Percentiles rank a stretch among this genome's conserved stretches.
Evolutionary conservation across 2,797 vertebrate species (phyloP).

Genomic region (Sternarchorhynchus goeldii): DNA sequence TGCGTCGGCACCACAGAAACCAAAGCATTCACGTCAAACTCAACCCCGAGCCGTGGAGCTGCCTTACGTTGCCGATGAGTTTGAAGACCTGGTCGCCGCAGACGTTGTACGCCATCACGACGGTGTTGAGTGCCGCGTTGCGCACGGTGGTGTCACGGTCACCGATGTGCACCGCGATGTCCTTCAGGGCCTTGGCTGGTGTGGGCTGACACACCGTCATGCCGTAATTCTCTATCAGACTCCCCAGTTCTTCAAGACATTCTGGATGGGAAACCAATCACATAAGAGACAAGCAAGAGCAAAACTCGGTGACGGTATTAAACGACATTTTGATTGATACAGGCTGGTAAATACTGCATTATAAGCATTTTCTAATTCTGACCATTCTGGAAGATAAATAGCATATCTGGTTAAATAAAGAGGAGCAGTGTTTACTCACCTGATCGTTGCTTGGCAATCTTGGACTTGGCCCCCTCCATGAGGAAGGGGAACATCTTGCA

Average conservation of each 20-base stretch:
- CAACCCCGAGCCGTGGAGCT: background rate
- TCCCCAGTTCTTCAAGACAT: constrained; percentile 78
- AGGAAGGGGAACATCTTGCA: constrained; percentile 96
- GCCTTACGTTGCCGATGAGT: constrained; percentile 93
- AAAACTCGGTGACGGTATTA: background rate
- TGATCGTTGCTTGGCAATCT: constrained; percentile 96
- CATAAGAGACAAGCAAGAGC: too few relatives aligned
- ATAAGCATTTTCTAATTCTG: too few relatives aligned
- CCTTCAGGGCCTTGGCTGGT: constrained; percentile 92
- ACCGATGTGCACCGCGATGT: constrained; percentile 93
- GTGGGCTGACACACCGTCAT: constrained; percentile 97
- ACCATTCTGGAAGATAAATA: too few relatives aligned
- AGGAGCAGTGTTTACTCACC: constrained; percentile 68
- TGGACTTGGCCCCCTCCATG: constrained; percentile 98
- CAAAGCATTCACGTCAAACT: too few relatives aligned
- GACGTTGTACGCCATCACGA: constrained; percentile 93
- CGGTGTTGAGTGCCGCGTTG: constrained; percentile 95
- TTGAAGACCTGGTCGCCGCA: constrained; percentile 98
- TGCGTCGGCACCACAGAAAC: background rate
- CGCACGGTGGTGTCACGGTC: constrained; percentile 95
- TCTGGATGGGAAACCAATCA: constrained; percentile 61
- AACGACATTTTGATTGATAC: too few relatives aligned
- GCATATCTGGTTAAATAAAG: background rate
- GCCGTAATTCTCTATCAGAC: constrained; percentile 75
- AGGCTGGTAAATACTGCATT: too few relatives aligned